phyloP scores from a whole-genome alignment of 2,888 invertebrate genomes.

The Lymantria monacha region DNA sequence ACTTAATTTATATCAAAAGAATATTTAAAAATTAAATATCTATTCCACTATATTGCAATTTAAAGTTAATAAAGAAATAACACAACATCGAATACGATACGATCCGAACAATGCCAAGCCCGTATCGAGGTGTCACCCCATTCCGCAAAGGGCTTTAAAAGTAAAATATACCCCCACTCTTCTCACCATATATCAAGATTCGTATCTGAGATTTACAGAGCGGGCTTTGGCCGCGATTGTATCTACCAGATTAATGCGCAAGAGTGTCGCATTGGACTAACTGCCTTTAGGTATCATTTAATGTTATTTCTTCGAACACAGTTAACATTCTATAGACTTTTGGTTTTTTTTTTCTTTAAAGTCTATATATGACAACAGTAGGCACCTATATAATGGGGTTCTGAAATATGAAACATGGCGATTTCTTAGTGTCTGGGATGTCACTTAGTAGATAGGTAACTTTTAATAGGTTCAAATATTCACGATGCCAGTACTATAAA shows the following conservation, averaged over 20 bases:
- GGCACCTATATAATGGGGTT: no score
- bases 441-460: no score
- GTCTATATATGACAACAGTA: no score
- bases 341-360: constrained; percentile 6
- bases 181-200: constrained; percentile 63
- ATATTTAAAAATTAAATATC: constrained; percentile 8
- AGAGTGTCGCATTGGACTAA: constrained; percentile 50
- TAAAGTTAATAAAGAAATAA: constrained; percentile 23
- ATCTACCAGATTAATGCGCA: constrained; percentile 74
- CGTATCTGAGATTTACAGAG: constrained; percentile 73
- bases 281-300: constrained; percentile 54
- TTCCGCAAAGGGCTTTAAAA: constrained; percentile 40
- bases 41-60: constrained; percentile 10
- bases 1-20: neutral
- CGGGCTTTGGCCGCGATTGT: constrained; percentile 62
- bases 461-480: no score
- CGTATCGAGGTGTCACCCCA: constrained; percentile 42
- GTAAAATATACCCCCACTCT: constrained; percentile 39
- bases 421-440: no score
- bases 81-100: constrained; percentile 30
- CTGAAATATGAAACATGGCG: no score
- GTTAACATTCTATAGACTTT: constrained; percentile 35
- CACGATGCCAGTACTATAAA: no score
- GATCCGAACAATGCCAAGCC: constrained; percentile 40
- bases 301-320: constrained; percentile 42